Base-by-base conservation (phyloP, 2,797 vertebrate genomes). In the Parambassis ranga region DNA sequence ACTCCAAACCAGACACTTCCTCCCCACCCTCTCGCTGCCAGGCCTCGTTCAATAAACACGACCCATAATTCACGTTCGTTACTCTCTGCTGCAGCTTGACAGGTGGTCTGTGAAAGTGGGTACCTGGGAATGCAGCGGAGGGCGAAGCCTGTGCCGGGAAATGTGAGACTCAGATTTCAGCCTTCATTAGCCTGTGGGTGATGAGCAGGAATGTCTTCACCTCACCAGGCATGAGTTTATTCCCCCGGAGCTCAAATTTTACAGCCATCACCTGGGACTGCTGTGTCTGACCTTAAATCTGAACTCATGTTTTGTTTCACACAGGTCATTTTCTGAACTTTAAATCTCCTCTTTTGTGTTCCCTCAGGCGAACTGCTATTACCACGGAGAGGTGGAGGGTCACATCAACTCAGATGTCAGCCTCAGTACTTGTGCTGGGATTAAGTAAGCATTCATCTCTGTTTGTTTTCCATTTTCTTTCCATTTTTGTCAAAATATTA, bases 281-380 rank as follows among this genome's bases (percentile, higher is more conserved):
- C 7, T 66, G 64, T 39, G 16, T 56, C 36, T 73, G 32, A 46
- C 30, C 30, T 64, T 53, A 33, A 56, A 60, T 39, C 27, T 28
- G 23, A 52, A 67, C 32, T 27, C 18, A 1, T 55, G 39, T 70
- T 46, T 46, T 11, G 7, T 32, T 51, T 50, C 26, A 51, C 14
- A 9, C 20, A 10, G 13, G 5, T 24, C 10, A 9, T 7, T 13
- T 19, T 47, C 13, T 58, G 10, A 49, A 27, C 44, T 44, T 52
- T 37, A 41, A 77, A 71, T 24, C 16, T 1, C 22, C 57, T 63
- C 24, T 48, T 76, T 24, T 75, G 27, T 71, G 48, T 47, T 63
- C 55, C 79, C 51, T 36, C 72, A 94, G 93, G 73, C 73, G 38
- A 92, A 94, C 86, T 94, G 93, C 83, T 93, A 92, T 77, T 94